phyloP scores from a whole-genome alignment of 1,140 invertebrate genomes.

The Megalonaias nervosa region DNA sequence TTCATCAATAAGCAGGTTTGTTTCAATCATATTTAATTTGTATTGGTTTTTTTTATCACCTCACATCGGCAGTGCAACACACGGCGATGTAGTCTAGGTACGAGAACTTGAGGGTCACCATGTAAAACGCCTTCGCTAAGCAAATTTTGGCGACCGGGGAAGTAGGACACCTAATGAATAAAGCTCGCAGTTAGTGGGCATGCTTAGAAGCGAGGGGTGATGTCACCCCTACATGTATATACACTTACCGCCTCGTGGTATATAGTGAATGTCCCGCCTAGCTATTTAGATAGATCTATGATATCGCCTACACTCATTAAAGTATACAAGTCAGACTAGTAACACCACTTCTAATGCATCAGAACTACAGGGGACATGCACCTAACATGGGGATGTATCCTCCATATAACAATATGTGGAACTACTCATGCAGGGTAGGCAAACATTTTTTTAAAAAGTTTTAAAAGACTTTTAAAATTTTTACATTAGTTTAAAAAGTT shows the following conservation, averaged over 20 bases:
- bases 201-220: slow-evolving; percentile 25
- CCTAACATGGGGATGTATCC: not conserved
- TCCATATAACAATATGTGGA: not conserved
- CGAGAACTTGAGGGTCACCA: not conserved
- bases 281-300: not conserved
- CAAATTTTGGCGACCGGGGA: not conserved
- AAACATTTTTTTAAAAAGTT: too few relatives aligned
- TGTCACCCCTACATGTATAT: slow-evolving; percentile 35
- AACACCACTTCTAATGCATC: not conserved
- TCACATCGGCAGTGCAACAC: not conserved
- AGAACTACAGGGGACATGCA: not conserved
- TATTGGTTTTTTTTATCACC: not conserved
- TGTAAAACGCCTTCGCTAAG: not conserved
- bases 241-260: slow-evolving; percentile 25
- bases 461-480: too few relatives aligned
- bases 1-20: not conserved
- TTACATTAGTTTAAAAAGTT: too few relatives aligned
- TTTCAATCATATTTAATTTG: not conserved
- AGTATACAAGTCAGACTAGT: not conserved
- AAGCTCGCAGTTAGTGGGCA: not conserved
- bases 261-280: slow-evolving; percentile 1
- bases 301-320: slow-evolving; percentile 11
- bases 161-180: not conserved
- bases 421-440: too few relatives aligned
- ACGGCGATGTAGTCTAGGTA: not conserved